A percentile compares a stretch with the other conserved stretches of the same genome.
These are phyloP conservation scores for Philypnodon macrostomus DNA, from an alignment of 2,797 vertebrate species.

Conservation along the genomic window DNA sequence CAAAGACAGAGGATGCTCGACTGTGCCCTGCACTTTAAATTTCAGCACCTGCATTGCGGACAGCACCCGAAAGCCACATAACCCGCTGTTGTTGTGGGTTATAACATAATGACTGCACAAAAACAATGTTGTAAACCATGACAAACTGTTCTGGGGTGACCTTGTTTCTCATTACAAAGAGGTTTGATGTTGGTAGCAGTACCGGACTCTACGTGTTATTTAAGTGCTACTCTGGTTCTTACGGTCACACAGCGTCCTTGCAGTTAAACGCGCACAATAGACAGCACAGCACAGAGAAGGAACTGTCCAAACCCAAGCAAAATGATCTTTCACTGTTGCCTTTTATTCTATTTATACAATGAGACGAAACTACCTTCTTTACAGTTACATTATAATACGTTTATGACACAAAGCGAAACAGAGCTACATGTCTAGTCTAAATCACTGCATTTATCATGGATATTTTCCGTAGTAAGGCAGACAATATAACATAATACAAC, in stretches of 20 bases:
- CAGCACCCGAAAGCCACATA: conserved; percentile 54
- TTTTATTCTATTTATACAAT: too few relatives aligned
- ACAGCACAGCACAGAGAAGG: conserved; percentile 46
- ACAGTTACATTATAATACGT: too few relatives aligned
- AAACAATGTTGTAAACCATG: not conserved
- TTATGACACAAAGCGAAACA: too few relatives aligned
- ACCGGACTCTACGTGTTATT: conserved; percentile 3
- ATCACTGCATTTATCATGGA: too few relatives aligned
- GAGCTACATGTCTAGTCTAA: too few relatives aligned
- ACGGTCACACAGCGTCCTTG: conserved; percentile 31
- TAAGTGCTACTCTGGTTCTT: too few relatives aligned
- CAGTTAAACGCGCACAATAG: conserved; percentile 16
- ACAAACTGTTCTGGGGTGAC: not conserved
- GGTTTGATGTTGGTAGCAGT: conserved; percentile 7
- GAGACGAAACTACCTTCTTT: too few relatives aligned
- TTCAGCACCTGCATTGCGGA: conserved; percentile 84
- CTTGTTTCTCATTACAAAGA: conserved; percentile 16
- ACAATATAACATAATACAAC: too few relatives aligned
- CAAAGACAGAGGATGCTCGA: not conserved
- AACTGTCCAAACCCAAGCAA: conserved; percentile 35
- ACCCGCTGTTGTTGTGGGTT: conserved; percentile 19
- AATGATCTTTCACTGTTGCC: too few relatives aligned
- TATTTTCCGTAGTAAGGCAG: too few relatives aligned
- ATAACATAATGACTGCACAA: conserved; percentile 6
- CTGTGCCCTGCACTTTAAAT: conserved; percentile 41